Base-by-base conservation (phyloP, 2,113 vertebrate species). In the Phasianus colchicus region DNA sequence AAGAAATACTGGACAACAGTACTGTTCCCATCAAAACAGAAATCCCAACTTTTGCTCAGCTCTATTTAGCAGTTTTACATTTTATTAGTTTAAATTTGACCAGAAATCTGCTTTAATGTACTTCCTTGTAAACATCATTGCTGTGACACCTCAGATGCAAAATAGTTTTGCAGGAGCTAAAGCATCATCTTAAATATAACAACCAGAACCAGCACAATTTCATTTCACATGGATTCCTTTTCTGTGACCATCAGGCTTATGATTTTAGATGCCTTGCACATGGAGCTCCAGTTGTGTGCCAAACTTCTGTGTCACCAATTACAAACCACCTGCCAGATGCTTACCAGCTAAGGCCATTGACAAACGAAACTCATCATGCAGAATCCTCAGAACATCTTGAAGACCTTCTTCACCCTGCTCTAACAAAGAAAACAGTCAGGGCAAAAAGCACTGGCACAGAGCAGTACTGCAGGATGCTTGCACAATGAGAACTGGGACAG, bases 321-420 rank as follows among this genome's bases (percentile, higher is more conserved):
- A 9, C 11, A 19, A 65, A 11, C 13, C 71, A 67, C 19, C 48
- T 69, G 90, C 24, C 61, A 47, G 89, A 52, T 1, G 2, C 98
- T 97, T 94, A 99, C 99, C 99, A 81, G 98, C 97, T 38, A 99
- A 96, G 50, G 98, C 97, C 99, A 99, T 99, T 21, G 98, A 98
- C 54, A 98, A 96, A 69, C 97, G 97, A 94, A 99, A 98, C 94
- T 99, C 99, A 58, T 98, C 98, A 42, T 98, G 98, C 48, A 99
- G 93, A 92, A 99, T 99, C 83, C 98, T 98, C 93, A 99, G 94
- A n/a, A 99, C 97, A 1, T 99, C 98, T 40, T 82, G 97, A 82
- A 99, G 96, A 6, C 99, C 99, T 22, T 98, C 98, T 95, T 99
- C 98, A 7, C 99, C 99, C 99, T 99, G 94, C 11, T 90, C 50